Evolutionary conservation across 2,888 invertebrate species (phyloP).

Genomic region (Panzeria rudis): DNA sequence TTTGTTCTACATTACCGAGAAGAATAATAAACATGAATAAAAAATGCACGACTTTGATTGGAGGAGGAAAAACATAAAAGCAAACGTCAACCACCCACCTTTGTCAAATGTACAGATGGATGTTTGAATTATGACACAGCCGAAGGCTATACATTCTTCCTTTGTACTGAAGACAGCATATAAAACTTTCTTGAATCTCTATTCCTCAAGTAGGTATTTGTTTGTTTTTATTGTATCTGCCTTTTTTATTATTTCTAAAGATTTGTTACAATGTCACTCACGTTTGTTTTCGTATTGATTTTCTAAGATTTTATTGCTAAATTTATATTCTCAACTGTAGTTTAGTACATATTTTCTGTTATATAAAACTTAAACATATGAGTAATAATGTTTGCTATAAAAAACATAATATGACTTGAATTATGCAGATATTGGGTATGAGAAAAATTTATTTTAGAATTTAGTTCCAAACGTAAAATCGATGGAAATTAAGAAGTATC

Average conservation of each 20-base stretch:
- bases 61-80: background rate
- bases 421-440: background rate
- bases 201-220: background rate
- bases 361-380: constrained; percentile 22
- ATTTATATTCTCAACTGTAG: constrained; percentile 16
- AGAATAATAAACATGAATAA: background rate
- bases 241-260: constrained; percentile 5
- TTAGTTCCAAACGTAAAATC: too few relatives aligned
- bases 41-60: background rate
- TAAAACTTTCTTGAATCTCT: constrained; percentile 12
- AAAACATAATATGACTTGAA: background rate
- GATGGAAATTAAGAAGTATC: too few relatives aligned
- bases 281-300: constrained; percentile 20
- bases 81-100: constrained; percentile 9
- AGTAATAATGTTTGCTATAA: background rate
- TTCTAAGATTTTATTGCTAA: constrained; percentile 1
- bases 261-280: constrained; percentile 16
- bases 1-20: constrained; percentile 37
- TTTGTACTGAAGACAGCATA: background rate
- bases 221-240: background rate
- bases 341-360: constrained; percentile 8
- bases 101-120: constrained; percentile 1
- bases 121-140: constrained; percentile 34
- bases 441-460: background rate
- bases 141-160: constrained; percentile 35